Percentiles rank a stretch among this genome's conserved stretches.
phyloP scores from a whole-genome alignment of 1,140 invertebrate genomes.

The Dendrolimus punctatus region DNA sequence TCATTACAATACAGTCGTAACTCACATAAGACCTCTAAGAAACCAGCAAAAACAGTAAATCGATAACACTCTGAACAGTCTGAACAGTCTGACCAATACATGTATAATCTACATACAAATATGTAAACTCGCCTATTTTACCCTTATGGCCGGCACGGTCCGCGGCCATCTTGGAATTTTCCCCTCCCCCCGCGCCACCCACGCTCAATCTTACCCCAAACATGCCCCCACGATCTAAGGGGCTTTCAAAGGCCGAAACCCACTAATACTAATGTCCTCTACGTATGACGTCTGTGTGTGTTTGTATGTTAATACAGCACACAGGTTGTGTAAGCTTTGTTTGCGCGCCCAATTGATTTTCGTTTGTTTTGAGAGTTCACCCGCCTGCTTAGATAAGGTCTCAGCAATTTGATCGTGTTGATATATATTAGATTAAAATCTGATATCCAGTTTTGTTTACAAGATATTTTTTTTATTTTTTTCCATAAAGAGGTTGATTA shows the following conservation, averaged over 20 bases:
- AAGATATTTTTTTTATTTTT: too few relatives aligned
- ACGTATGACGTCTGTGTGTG: constrained; percentile 38
- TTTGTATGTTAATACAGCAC: constrained; percentile 14
- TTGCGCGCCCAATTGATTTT: constrained; percentile 36
- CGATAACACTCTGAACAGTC: constrained; percentile 28
- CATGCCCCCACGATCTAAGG: constrained; percentile 59
- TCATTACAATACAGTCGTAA: too few relatives aligned
- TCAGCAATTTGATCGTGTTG: too few relatives aligned
- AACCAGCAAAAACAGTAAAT: constrained; percentile 19
- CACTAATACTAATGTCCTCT: constrained; percentile 66
- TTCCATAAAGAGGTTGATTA: too few relatives aligned
- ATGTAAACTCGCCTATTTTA: constrained; percentile 56
- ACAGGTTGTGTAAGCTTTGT: constrained; percentile 28
- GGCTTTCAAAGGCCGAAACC: constrained; percentile 63
- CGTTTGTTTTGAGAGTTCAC: constrained; percentile 19
- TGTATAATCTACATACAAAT: constrained; percentile 44
- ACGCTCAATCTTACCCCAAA: constrained; percentile 61
- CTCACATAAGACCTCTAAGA: constrained; percentile 8
- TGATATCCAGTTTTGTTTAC: too few relatives aligned
- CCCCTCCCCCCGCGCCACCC: constrained; percentile 38
- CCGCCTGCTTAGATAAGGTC: too few relatives aligned
- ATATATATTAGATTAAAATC: too few relatives aligned
- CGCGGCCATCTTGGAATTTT: constrained; percentile 59
- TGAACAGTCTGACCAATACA: constrained; percentile 49
- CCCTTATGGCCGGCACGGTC: constrained; percentile 66